phyloP scores from a whole-genome alignment of 2,797 vertebrate species.

The Varecia variegata region DNA sequence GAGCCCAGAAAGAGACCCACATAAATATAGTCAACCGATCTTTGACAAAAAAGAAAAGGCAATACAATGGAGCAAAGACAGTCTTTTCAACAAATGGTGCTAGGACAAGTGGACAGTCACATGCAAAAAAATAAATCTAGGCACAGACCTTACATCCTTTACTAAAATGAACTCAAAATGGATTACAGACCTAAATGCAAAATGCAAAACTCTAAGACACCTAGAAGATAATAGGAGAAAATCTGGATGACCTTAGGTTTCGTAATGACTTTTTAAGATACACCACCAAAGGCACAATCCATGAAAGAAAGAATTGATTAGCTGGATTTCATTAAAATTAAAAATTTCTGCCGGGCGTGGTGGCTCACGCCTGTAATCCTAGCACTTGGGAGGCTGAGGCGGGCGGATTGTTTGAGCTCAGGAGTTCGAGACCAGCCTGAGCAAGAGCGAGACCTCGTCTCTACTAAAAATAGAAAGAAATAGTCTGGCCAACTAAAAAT shows the following conservation, averaged over 20 bases:
- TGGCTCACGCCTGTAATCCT: too few relatives aligned
- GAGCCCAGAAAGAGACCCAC: not conserved
- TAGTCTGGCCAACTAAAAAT: too few relatives aligned
- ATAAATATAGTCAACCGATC: not conserved
- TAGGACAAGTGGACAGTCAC: not conserved
- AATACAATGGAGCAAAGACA: not conserved
- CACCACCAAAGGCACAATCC: not conserved
- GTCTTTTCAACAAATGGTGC: not conserved
- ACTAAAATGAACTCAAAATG: not conserved
- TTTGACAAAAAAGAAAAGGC: not conserved
- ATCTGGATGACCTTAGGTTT: not conserved
- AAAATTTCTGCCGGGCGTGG: not conserved
- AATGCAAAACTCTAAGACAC: not conserved
- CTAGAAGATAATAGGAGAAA: not conserved
- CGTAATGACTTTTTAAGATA: not conserved
- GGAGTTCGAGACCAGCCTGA: too few relatives aligned
- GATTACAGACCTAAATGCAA: not conserved
- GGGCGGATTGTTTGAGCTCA: too few relatives aligned
- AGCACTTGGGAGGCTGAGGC: too few relatives aligned
- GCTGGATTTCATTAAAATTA: conserved; percentile 17
- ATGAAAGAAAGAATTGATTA: not conserved
- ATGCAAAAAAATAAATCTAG: not conserved
- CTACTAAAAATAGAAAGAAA: too few relatives aligned
- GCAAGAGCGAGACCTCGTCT: too few relatives aligned
- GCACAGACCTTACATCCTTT: not conserved